A percentile compares a stretch with the other conserved stretches of the same genome.
These are phyloP conservation scores for Pterophyllum scalare DNA, from an alignment of 2,113 vertebrate species.

Conservation along the genomic window DNA sequence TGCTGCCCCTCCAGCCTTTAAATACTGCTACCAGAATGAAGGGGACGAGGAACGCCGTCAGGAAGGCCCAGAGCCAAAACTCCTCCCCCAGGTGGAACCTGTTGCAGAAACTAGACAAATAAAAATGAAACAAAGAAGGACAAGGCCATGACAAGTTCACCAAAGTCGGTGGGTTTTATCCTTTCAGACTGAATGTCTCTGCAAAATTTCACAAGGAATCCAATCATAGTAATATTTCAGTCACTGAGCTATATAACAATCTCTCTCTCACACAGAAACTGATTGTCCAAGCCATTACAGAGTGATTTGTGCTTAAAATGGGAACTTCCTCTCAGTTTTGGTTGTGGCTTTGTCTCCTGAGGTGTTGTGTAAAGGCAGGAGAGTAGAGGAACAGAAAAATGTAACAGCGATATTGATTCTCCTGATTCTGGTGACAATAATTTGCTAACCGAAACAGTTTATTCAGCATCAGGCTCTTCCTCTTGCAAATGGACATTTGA, in stretches of 20 bases:
- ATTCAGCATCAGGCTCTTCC: neutral
- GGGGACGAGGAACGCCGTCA: too few species aligned
- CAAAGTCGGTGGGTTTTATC: neutral
- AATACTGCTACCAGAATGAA: too few species aligned
- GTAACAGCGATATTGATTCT: neutral
- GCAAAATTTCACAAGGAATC: neutral
- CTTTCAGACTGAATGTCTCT: neutral
- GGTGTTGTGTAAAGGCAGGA: neutral
- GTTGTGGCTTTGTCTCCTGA: neutral
- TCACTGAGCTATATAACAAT: accelerated
- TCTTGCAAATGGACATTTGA: neutral
- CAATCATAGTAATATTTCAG: neutral
- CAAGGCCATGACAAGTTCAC: too few species aligned
- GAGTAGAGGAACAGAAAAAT: neutral
- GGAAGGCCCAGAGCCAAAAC: too few species aligned
- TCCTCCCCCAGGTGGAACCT: too few species aligned
- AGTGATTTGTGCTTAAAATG: neutral
- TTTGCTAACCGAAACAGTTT: neutral
- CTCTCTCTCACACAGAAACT: too few species aligned
- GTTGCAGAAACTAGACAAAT: too few species aligned
- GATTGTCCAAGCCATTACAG: neutral
- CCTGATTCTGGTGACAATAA: neutral
- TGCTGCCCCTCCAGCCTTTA: too few species aligned
- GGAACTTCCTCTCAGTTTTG: neutral
- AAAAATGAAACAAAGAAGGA: too few species aligned